Base-by-base conservation (phyloP, 1,140 invertebrate genomes). In the Pseudomyrmex cubaensis region DNA sequence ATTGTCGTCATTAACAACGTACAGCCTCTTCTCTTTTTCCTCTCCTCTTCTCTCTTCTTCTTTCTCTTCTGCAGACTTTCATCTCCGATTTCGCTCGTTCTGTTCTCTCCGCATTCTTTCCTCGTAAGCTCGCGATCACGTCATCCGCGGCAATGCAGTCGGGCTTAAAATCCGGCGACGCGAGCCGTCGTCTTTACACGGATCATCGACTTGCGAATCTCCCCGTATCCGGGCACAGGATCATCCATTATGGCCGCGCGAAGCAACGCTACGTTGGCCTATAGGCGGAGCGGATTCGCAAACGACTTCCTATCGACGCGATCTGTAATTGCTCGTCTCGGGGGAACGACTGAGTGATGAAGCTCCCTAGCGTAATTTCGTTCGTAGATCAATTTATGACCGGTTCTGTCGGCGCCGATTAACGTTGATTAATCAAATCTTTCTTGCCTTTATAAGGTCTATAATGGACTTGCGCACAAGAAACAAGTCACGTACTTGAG, bases 371-470 rank as follows among this genome's bases (percentile, higher is more conserved):
- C 59, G 35, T 35, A 35, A 35, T 35, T 35, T 35, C 35, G 35
- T 63, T 25, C 12, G 13, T 46, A 12, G 17, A 48, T 25, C 12
- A n/a, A 74, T 59, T 73, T 48, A 74, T 50, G 48, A 46, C 15
- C 22, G 46, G 15, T 52, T 50, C 50, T 10, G 50, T 2, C 57
- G n/a, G 57, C 22, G 5, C n/a, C 35, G 7, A 46, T 15, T 59
- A 57, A 74, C 25, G 46, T 13, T 62, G 46, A 74, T 74, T 75
- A 35, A 62, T 50, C 3, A 50, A 75, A 62, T 62, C 15, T 63
- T 69, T 63, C 35, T 35, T 35, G 35, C 35, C 35, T 35, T 35
- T 35, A 35, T 35, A 35, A 35, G 35, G 35, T 35, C 5, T 5
- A 35, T 35, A 35, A 35, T 35, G 5, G 35, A 35, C 35, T 35